A percentile compares a stretch with the other conserved stretches of the same genome.
Evolutionary conservation across 1,140 invertebrate species (phyloP).

Genomic region (Phymorhynchus buccinoides): DNA sequence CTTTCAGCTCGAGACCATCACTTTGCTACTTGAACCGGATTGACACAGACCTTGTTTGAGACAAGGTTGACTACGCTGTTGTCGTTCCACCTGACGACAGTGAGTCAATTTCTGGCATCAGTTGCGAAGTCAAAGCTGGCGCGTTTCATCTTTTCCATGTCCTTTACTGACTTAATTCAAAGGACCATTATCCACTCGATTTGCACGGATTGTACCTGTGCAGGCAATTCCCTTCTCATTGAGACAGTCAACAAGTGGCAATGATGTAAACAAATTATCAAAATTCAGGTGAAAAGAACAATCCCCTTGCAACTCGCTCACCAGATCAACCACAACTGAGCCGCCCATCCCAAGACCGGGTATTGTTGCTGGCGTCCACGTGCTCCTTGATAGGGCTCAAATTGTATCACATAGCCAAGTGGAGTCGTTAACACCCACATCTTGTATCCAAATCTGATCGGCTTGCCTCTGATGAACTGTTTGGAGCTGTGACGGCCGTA

Average conservation of each 20-base stretch:
- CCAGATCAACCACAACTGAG: too few relatives aligned
- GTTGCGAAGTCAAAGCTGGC: neutral
- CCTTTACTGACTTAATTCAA: neutral
- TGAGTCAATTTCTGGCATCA: neutral
- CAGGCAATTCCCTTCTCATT: neutral
- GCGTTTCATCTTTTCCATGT: neutral
- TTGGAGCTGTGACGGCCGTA: constrained; percentile 10
- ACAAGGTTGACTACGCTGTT: too few relatives aligned
- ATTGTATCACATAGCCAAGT: too few relatives aligned
- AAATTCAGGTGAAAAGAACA: neutral
- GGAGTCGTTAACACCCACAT: too few relatives aligned
- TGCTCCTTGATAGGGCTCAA: too few relatives aligned
- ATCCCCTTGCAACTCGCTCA: too few relatives aligned
- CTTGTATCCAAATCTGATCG: too few relatives aligned
- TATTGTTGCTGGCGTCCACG: too few relatives aligned
- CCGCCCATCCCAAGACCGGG: too few relatives aligned
- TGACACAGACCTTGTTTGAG: too few relatives aligned
- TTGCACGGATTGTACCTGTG: neutral
- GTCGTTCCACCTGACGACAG: neutral
- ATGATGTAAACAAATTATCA: constrained; percentile 19
- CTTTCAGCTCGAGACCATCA: too few relatives aligned
- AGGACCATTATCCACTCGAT: neutral
- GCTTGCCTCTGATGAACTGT: neutral
- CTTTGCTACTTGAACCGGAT: too few relatives aligned
- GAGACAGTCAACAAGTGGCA: neutral